Conservation (phyloP, 2,888 invertebrate genomes). For the Catocala fraxini region DNA sequence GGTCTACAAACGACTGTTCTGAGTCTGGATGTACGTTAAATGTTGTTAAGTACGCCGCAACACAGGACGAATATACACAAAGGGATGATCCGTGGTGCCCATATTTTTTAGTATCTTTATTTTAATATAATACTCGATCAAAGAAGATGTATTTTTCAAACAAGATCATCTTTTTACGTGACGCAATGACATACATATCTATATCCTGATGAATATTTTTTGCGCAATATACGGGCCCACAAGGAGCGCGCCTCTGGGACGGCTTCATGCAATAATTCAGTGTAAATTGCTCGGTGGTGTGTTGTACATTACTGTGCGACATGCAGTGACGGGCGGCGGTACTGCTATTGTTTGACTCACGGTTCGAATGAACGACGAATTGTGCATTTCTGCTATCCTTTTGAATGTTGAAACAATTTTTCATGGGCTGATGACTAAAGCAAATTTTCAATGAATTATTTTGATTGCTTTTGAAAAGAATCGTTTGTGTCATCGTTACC, state of each 20-base stretch:
- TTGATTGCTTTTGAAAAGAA: background rate
- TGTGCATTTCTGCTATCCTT: slow-evolving; percentile 23
- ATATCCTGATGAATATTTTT: slow-evolving; percentile 46
- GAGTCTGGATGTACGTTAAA: too few species aligned
- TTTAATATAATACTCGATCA: too few species aligned
- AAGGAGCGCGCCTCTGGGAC: slow-evolving; percentile 53
- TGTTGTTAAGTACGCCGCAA: too few species aligned
- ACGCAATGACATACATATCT: slow-evolving; percentile 29
- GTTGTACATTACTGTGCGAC: slow-evolving; percentile 62
- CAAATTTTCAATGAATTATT: background rate
- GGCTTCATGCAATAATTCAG: slow-evolving; percentile 69
- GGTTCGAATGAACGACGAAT: slow-evolving; percentile 42
- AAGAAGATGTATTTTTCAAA: too few species aligned
- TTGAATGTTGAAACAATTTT: slow-evolving; percentile 1
- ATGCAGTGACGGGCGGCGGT: slow-evolving; percentile 51
- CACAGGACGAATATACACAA: too few species aligned
- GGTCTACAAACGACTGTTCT: too few species aligned
- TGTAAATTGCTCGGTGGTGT: slow-evolving; percentile 63
- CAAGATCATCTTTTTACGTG: background rate
- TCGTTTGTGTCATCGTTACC: too few species aligned
- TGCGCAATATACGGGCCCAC: slow-evolving; percentile 49
- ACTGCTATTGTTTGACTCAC: slow-evolving; percentile 46
- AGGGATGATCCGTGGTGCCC: too few species aligned
- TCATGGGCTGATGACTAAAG: background rate
- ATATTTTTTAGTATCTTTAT: too few species aligned